Base-by-base conservation (phyloP, 2,888 invertebrate species). In the Acanthosepion esculentum region DNA sequence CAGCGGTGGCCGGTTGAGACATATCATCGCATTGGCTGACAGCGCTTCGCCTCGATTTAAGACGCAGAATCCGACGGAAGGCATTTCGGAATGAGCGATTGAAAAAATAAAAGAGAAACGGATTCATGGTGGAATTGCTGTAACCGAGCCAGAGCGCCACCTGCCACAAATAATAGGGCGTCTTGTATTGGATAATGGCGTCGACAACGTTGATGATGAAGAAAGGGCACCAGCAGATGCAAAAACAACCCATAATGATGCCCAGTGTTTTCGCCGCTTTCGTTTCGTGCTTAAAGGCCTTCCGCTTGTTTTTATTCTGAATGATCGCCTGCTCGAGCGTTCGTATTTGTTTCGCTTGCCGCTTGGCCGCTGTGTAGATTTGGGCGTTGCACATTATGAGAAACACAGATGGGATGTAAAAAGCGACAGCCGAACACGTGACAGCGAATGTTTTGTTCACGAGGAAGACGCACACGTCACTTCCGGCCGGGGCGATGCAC, bases 181-280 rank as follows among this genome's bases (percentile, higher is more conserved):
- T 96, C 95, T 95, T 95, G 95, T 97, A 97, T 18, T 96, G 96
- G 50, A 97, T 96, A 41, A 97, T 95, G 2, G 97, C 97, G 95
- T 97, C 97, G 48, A 97, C 96, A 26, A 97, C 96, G 95, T 97
- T 97, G 78, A 97, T 95, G 59, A 97, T 96, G 95, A 97, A 97
- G 94, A 97, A 97, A 0, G 97, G 97, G 95, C 96, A 97, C 97
- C 97, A 97, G 94, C 97, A 97, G 41, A 96, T 96, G 95, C 96
- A 96, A 95, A 97, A 97, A 95, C 96, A 96, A 23, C 97, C 97
- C 97, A 97, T 97, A 94, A 97, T 97, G 94, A 97, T 97, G 48
- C 96, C 96, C 33, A 97, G 96, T 2, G 97, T 97, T 94, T 97
- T 97, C 23, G 97, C 97, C 7, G 97, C 97, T 95, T 97, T 97